Evolutionary conservation across 2,797 vertebrate genomes (phyloP).

Genomic region (Microctenopoma lineatum): DNA sequence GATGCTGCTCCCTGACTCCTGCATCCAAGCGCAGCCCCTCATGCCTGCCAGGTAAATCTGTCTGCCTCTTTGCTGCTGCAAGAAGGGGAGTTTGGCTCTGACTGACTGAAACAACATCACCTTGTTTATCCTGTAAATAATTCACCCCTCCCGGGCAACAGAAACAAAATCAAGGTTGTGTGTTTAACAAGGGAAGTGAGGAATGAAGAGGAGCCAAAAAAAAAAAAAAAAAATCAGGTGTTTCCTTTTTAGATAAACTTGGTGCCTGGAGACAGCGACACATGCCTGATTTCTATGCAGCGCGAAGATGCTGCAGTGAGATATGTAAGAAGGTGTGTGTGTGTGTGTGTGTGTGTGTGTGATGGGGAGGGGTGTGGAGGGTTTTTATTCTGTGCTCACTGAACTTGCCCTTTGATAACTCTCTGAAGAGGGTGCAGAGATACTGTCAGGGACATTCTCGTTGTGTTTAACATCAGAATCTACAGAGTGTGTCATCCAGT

Average conservation of each 20-base stretch:
- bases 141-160: conserved; percentile 75
- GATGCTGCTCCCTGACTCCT: conserved; percentile 50
- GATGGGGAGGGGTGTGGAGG: conserved; percentile 10
- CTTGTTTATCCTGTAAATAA: conserved; percentile 85
- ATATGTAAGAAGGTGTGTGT: conserved; percentile 55
- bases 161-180: conserved; percentile 80
- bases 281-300: conserved; percentile 76
- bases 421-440: conserved; percentile 63
- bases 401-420: conserved; percentile 76
- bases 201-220: conserved; percentile 62
- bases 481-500: conserved; percentile 66
- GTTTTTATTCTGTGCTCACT: conserved; percentile 58
- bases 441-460: conserved; percentile 71
- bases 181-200: conserved; percentile 77
- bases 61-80: conserved; percentile 68
- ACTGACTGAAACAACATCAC: conserved; percentile 78
- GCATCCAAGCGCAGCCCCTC: conserved; percentile 58
- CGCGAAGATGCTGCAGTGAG: conserved; percentile 70
- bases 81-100: conserved; percentile 69
- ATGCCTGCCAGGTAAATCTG: conserved; percentile 75
- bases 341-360: conserved; percentile 1
- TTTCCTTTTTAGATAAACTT: conserved; percentile 80
- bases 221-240: conserved; percentile 65
- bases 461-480: conserved; percentile 72
- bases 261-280: conserved; percentile 77